Conservation (phyloP, 1,140 invertebrate species). For the Drosophila kepulauana region DNA sequence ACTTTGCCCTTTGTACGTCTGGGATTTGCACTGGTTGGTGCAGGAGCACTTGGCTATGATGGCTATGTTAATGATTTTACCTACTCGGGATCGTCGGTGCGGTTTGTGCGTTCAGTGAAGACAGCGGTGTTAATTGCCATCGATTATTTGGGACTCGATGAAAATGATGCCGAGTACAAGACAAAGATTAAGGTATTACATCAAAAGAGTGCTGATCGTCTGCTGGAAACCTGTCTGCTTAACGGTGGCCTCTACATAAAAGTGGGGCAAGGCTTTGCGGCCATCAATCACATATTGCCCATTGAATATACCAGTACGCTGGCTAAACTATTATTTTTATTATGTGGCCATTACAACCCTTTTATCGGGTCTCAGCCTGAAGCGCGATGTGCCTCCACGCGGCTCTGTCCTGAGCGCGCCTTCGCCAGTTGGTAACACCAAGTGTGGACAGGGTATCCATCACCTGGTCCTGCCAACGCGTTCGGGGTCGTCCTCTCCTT, state of each 20-base stretch:
- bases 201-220: slow-evolving; percentile 87
- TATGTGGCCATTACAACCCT: too few relatives aligned
- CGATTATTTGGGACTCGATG: slow-evolving; percentile 87
- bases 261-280: slow-evolving; percentile 91
- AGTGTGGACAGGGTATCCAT: too few relatives aligned
- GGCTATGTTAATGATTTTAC: slow-evolving; percentile 76
- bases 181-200: slow-evolving; percentile 85
- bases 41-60: slow-evolving; percentile 61
- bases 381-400: too few relatives aligned
- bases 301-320: slow-evolving; percentile 89
- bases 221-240: slow-evolving; percentile 89
- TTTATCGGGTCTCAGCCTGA: too few relatives aligned
- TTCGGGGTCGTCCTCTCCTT: too few relatives aligned
- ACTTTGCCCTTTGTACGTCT: slow-evolving; percentile 43
- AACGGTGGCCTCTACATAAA: slow-evolving; percentile 93
- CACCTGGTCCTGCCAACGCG: too few relatives aligned
- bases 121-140: slow-evolving; percentile 87
- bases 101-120: slow-evolving; percentile 84
- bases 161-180: slow-evolving; percentile 64
- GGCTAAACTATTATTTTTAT: too few relatives aligned
- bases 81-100: slow-evolving; percentile 64
- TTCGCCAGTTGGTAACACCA: too few relatives aligned
- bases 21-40: slow-evolving; percentile 33
- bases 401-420: too few relatives aligned
- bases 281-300: slow-evolving; percentile 92